Evolutionary conservation across 2,888 invertebrate species (phyloP), one percentile per base, ranked within the genome.

Genomic region (Pristionchus maxplancki): DNA sequence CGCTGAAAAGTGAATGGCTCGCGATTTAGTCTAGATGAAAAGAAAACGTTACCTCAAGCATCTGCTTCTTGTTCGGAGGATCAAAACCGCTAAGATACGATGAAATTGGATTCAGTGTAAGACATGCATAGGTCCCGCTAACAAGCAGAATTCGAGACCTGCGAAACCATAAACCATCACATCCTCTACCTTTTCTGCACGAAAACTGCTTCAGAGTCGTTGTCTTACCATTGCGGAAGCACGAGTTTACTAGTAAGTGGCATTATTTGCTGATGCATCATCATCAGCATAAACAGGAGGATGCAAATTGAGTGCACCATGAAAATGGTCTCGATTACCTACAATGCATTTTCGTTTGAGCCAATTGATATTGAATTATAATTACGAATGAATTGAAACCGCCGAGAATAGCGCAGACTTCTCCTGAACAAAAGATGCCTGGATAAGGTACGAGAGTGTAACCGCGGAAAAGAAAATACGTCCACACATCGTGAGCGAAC

Each of bases 211-310:
- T n/a, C n/a, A n/a, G 20, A 4, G 4, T 6, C 20, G 53, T 53
- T 53, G 62, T 28, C 62, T 64, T 15, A 78, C 78, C 78, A 44
- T 44, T n/a, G 24, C 40, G 44, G 44, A 11, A 78, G 8, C 17
- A 40, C 44, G 2, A 78, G 37, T 78, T n/a, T 24, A 44, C 78
- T 44, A 44, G n/a, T 44, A 20, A n/a, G 44, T 17, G 78, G 78
- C 31, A 78, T 44, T 3, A 78, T 44, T 44, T 78, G 78, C n/a
- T 78, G 78, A 28, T 78, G 78, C 78, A 78, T 34, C 40, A 78
- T 78, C n/a, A 78, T 3, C n/a, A 78, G 44, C 78, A 78, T 44
- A 44, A 78, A 78, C 20, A 78, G 44, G 34, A 78, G 44, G 6
- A 78, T 44, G n/a, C 44, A 44, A 17, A 78, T 44, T n/a, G 78